Evolutionary conservation across 2,797 vertebrate species (phyloP).

Genomic region (Falco columbarius): DNA sequence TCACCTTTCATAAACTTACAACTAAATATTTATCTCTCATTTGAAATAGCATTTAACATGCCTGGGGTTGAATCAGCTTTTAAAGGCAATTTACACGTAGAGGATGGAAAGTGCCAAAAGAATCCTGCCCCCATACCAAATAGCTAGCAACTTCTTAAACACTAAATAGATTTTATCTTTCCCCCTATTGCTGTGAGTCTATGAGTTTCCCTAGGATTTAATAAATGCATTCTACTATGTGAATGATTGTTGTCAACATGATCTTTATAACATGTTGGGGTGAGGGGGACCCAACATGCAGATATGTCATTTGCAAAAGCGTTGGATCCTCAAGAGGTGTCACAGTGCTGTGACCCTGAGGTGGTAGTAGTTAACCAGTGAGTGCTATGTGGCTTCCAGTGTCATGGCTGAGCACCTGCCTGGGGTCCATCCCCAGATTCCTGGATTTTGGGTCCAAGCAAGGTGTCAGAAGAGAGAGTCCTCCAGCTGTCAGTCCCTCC

Average conservation of each 20-base stretch:
- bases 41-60: background rate
- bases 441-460: background rate
- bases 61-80: background rate
- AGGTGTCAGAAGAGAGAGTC: background rate
- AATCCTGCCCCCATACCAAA: background rate
- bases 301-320: background rate
- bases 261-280: background rate
- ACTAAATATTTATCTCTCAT: background rate
- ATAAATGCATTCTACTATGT: background rate
- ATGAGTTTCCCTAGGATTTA: background rate
- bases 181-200: background rate
- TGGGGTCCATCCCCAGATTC: background rate
- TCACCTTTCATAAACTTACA: background rate
- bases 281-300: background rate
- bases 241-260: background rate
- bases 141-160: background rate
- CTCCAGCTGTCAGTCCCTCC: background rate
- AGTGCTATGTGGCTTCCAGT: background rate
- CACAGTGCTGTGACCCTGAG: background rate
- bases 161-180: background rate
- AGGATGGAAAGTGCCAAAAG: background rate
- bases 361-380: background rate
- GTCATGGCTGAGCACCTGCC: too few relatives aligned
- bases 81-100: background rate
- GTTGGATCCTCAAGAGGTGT: accelerated